These are phyloP conservation scores for Erinaceus europaeus DNA, from an alignment of 2,113 vertebrate species.

Conservation along the genomic window DNA sequence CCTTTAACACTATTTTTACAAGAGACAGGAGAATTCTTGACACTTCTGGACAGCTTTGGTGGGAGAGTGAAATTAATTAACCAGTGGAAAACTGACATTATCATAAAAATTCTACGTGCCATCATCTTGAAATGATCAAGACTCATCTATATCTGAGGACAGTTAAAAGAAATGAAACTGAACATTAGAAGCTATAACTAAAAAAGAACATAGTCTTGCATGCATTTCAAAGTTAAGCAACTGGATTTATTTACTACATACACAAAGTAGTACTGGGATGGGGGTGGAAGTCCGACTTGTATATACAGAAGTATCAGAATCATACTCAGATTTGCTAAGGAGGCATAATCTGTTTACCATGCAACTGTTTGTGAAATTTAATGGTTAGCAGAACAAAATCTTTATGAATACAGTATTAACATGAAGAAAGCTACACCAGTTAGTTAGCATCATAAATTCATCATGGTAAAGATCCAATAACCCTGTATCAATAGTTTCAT, in stretches of 20 bases:
- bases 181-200: constrained; percentile 19
- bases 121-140: constrained; percentile 43
- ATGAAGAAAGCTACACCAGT: constrained; percentile 18
- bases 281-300: neutral
- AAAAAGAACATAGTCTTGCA: constrained; percentile 27
- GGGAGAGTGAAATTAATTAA: constrained; percentile 37
- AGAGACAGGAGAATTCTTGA: constrained; percentile 36
- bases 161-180: constrained; percentile 3
- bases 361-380: constrained; percentile 52
- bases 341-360: constrained; percentile 42
- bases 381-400: constrained; percentile 45
- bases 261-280: constrained; percentile 45
- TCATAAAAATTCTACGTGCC: constrained; percentile 14
- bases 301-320: constrained; percentile 46
- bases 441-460: constrained; percentile 57
- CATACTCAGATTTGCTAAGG: constrained; percentile 53
- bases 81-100: neutral
- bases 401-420: constrained; percentile 25
- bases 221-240: constrained; percentile 61
- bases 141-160: neutral
- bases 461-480: constrained; percentile 51
- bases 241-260: constrained; percentile 52
- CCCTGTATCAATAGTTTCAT: constrained; percentile 52
- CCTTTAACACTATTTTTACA: constrained; percentile 46
- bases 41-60: constrained; percentile 35